These are phyloP conservation scores for Drosophila fungiperda DNA, from an alignment of 2,888 invertebrate genomes.

Conservation along the genomic window DNA sequence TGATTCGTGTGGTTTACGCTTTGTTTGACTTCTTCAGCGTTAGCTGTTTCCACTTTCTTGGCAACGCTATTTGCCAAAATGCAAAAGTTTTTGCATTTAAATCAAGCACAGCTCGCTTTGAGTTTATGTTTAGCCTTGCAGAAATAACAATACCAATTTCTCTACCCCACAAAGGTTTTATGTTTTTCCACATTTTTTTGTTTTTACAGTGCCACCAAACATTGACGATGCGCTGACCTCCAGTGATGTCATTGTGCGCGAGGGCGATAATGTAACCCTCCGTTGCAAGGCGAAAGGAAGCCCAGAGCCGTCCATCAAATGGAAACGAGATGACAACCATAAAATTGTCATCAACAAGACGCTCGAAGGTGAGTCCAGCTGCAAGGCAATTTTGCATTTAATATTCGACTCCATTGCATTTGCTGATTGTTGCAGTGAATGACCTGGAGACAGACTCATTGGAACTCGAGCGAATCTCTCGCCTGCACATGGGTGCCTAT, in stretches of 20 bases:
- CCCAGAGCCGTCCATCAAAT: conserved; percentile 94
- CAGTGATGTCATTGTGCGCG: conserved; percentile 95
- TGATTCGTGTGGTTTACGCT: conserved; percentile 10
- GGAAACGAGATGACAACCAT: conserved; percentile 95
- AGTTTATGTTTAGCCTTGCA: conserved; percentile 54
- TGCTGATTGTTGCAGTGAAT: conserved; percentile 86
- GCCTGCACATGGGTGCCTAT: conserved; percentile 96
- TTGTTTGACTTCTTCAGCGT: background rate
- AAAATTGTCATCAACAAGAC: conserved; percentile 95
- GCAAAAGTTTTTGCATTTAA: conserved; percentile 70
- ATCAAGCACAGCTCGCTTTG: conserved; percentile 50
- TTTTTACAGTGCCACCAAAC: conserved; percentile 92
- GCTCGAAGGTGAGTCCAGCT: conserved; percentile 87
- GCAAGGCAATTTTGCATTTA: conserved; percentile 6
- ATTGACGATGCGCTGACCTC: conserved; percentile 96
- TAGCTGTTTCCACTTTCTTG: conserved; percentile 48
- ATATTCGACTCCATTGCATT: conserved; percentile 15
- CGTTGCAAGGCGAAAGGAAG: conserved; percentile 95
- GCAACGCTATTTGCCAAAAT: conserved; percentile 58
- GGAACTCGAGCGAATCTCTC: conserved; percentile 93
- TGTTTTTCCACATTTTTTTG: background rate
- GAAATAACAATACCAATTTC: conserved; percentile 47
- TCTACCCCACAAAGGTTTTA: conserved; percentile 77
- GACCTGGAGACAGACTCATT: conserved; percentile 94
- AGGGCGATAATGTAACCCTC: conserved; percentile 94